Evolutionary conservation across 2,797 vertebrate genomes (phyloP).

Genomic region (Bradypodion ventrale): DNA sequence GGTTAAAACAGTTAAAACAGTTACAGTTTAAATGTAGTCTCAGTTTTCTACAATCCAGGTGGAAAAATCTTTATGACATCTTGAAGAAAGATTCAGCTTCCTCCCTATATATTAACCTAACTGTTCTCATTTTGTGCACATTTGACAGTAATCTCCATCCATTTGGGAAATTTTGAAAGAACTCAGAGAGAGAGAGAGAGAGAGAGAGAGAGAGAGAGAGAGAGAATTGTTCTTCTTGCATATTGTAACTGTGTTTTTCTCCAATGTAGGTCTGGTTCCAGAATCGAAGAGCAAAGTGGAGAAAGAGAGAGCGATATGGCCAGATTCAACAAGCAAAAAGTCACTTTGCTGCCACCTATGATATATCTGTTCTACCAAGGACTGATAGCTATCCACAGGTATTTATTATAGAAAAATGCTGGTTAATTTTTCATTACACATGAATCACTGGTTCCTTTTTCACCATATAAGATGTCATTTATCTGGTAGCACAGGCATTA

Average conservation of each 20-base stretch:
- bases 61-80: background rate
- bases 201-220: background rate
- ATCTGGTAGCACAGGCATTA: background rate
- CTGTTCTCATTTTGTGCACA: background rate
- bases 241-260: conserved; percentile 46
- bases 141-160: background rate
- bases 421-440: background rate
- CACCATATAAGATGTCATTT: background rate
- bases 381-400: conserved; percentile 96
- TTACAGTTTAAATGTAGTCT: background rate
- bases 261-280: conserved; percentile 95
- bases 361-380: conserved; percentile 92
- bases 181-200: background rate
- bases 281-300: conserved; percentile 98
- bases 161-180: background rate
- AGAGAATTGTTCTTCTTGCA: background rate
- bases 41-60: background rate
- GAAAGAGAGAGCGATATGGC: conserved; percentile 97
- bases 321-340: conserved; percentile 97
- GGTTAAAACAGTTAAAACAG: background rate
- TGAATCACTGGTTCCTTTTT: background rate
- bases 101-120: background rate
- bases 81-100: background rate
- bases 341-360: conserved; percentile 95
- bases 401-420: conserved; percentile 36